Evolutionary conservation across 2,888 invertebrate genomes (phyloP), one percentile per base, ranked within the genome.

Genomic region (Phymatocera aterrima): DNA sequence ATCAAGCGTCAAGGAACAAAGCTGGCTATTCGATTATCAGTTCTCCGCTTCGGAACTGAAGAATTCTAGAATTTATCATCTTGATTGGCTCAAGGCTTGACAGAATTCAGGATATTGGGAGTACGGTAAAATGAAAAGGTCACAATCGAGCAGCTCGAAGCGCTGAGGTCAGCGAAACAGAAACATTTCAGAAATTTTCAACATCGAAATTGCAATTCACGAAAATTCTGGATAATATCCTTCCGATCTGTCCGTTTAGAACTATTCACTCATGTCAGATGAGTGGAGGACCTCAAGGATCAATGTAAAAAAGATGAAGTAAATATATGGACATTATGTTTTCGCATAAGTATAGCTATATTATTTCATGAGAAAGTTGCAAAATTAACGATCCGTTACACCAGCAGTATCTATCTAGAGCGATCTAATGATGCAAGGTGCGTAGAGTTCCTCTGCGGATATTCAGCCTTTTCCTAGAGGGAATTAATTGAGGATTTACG

Each of bases 71-170:
- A 57, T 57, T 57, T 57, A 28, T 57, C 15, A 57, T 57, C 24
- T 57, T 57, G 57, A 57, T 57, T 57, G n/a, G 57, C 15, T 57
- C 3, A 57, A 57, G 28, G 57, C 57, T 57, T 57, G 28, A 57
- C 28, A 28, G 24, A 57, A 15, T 57, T 28, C 57, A 28, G 57
- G 57, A 24, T 15, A 28, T 24, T 12, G 15, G 28, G 15, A 57
- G 57, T 57, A 24, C 15, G 28, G 57, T 15, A 3, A 48, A 51
- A 10, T 21, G 51, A 51, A n/a, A 10, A 51, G 21, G 10, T 51
- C 51, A 51, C 51, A 10, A 51, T 21, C 51, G 51, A 51, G 10
- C 51, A 21, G 24, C 2, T 8, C 21, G 18, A 24, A 54, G 8
- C 24, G 28, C 21, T 54, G 24, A 10, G 28, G 12, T 28, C 21